Percentiles rank a stretch among this genome's conserved stretches.
These are phyloP conservation scores for Leptodactylus fallax DNA, from an alignment of 2,797 vertebrate genomes.

Conservation along the genomic window DNA sequence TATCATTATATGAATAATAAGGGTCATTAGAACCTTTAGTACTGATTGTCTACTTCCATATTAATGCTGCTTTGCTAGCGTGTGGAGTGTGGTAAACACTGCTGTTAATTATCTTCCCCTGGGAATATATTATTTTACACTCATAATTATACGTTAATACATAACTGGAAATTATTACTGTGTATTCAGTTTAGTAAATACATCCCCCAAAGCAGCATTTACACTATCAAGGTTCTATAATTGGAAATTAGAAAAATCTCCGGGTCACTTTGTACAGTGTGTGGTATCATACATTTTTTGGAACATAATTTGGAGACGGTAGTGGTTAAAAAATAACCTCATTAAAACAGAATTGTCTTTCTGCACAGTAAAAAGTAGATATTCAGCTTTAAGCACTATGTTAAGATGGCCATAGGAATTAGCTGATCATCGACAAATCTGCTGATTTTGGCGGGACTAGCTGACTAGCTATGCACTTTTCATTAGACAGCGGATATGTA, in stretches of 20 bases:
- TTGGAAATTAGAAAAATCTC: conserved; percentile 10
- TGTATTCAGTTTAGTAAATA: conserved; percentile 16
- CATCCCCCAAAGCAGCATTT: neutral
- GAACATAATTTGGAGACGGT: neutral
- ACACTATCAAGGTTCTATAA: neutral
- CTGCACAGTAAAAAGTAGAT: neutral
- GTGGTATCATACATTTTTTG: neutral
- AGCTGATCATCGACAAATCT: no score
- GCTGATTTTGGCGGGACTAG: no score
- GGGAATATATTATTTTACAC: conserved; percentile 45
- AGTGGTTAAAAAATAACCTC: neutral
- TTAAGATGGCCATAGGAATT: no score
- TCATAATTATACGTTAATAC: conserved; percentile 25
- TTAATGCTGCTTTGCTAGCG: neutral
- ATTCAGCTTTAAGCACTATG: neutral
- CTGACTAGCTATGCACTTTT: no score
- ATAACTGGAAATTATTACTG: conserved; percentile 35
- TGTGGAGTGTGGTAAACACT: conserved; percentile 12
- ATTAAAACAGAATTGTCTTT: neutral
- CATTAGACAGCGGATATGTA: no score
- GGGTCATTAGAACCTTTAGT: conserved; percentile 49
- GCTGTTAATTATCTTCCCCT: conserved; percentile 41
- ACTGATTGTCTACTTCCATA: neutral
- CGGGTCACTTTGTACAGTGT: neutral
- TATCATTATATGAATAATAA: conserved; percentile 3